Conservation (phyloP, 2,888 invertebrate genomes). For the Amblyjoppa fuscipennis region DNA sequence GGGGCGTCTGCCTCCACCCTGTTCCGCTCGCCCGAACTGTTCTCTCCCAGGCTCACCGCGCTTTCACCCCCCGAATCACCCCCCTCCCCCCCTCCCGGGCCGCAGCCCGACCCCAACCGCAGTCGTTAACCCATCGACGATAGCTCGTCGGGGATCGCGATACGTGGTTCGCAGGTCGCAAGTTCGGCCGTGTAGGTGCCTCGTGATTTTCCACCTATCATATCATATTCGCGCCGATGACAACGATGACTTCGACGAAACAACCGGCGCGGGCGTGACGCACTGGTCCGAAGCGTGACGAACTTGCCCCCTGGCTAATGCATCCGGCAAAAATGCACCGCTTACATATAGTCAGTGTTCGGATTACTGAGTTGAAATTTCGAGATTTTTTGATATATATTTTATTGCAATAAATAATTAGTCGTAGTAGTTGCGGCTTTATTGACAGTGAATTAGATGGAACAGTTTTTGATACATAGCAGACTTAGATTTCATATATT, state of each 20-base stretch:
- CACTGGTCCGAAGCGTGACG: background rate
- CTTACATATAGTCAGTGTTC: conserved; percentile 20
- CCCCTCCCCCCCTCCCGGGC: background rate
- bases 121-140: conserved; percentile 57
- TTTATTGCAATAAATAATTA: too few species aligned
- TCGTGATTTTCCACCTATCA: background rate
- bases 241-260: conserved; percentile 48
- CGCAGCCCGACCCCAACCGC: conserved; percentile 19
- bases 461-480: too few species aligned
- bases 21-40: conserved; percentile 9
- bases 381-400: background rate
- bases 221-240: conserved; percentile 3
- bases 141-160: conserved; percentile 13
- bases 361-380: conserved; percentile 55
- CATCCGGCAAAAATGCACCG: conserved; percentile 21
- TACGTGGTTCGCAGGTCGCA: background rate
- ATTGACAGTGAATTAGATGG: too few species aligned
- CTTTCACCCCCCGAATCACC: conserved; percentile 17
- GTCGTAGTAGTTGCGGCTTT: too few species aligned
- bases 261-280: background rate
- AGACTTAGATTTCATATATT: too few species aligned
- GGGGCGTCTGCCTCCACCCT: conserved; percentile 39
- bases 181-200: background rate
- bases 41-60: conserved; percentile 29
- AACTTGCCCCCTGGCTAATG: conserved; percentile 29